phyloP scores from a whole-genome alignment of 92 coral and sea anemone species.

The Porites cylindrica region DNA sequence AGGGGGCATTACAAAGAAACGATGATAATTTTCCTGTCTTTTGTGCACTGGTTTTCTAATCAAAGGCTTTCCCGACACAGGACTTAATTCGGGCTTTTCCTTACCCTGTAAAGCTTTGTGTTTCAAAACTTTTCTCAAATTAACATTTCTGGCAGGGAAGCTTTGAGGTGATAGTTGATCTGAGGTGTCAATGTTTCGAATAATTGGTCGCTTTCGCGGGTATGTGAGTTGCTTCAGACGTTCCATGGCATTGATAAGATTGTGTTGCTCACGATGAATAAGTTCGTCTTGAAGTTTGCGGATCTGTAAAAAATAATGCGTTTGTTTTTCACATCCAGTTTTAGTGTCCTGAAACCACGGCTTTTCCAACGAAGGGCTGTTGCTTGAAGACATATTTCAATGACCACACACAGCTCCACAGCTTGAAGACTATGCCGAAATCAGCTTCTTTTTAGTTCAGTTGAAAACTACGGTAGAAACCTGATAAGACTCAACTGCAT shows the following conservation, averaged over 20 bases:
- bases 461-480: background rate
- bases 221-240: constrained; percentile 84
- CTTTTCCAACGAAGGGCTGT: constrained; percentile 44
- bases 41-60: constrained; percentile 32
- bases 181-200: constrained; percentile 51
- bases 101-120: constrained; percentile 34
- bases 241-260: constrained; percentile 94
- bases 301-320: constrained; percentile 87
- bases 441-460: background rate
- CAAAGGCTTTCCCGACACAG: constrained; percentile 75
- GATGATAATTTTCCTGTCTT: constrained; percentile 24
- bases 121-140: constrained; percentile 41
- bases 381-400: constrained; percentile 44
- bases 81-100: constrained; percentile 60
- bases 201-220: constrained; percentile 83
- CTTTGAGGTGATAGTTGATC: constrained; percentile 29
- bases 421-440: background rate
- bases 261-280: constrained; percentile 92
- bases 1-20: constrained; percentile 67
- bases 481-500: background rate
- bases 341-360: constrained; percentile 94
- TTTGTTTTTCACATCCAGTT: constrained; percentile 90
- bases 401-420: background rate
- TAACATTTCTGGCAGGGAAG: constrained; percentile 64
- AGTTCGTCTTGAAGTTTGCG: constrained; percentile 89